Conservation (phyloP, 2,797 vertebrate species). For the Ptychobarbus kaznakovi region DNA sequence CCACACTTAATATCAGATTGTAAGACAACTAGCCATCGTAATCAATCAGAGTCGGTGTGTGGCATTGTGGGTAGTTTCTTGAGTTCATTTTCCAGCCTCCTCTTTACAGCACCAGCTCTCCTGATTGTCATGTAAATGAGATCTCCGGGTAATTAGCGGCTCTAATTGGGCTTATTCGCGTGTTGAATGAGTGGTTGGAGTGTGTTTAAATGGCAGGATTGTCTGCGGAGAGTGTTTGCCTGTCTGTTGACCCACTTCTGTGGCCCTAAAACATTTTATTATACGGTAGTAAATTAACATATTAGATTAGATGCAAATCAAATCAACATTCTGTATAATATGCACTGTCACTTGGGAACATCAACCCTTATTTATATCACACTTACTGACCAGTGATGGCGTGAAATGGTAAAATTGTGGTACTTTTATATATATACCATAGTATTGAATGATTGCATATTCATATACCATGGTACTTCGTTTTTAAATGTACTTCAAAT, state of each 20-base stretch:
- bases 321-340: background rate
- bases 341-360: too few relatives aligned
- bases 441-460: background rate
- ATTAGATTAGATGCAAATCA: constrained; percentile 16
- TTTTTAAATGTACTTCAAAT: background rate
- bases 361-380: background rate
- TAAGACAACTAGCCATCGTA: background rate
- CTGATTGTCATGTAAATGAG: constrained; percentile 74
- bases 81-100: constrained; percentile 18
- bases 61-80: background rate
- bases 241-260: constrained; percentile 19
- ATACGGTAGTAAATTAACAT: background rate
- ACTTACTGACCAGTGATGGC: background rate
- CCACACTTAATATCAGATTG: background rate
- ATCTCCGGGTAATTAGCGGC: constrained; percentile 68
- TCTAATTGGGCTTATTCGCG: constrained; percentile 68
- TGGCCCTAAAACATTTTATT: background rate
- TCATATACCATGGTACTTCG: background rate
- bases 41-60: background rate
- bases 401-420: background rate
- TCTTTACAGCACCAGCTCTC: background rate
- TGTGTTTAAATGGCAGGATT: constrained; percentile 20
- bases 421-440: background rate
- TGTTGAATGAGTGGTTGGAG: constrained; percentile 62
- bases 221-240: background rate